Evolutionary conservation across 1,140 invertebrate species (phyloP).

Genomic region (Caerostris extrusa): DNA sequence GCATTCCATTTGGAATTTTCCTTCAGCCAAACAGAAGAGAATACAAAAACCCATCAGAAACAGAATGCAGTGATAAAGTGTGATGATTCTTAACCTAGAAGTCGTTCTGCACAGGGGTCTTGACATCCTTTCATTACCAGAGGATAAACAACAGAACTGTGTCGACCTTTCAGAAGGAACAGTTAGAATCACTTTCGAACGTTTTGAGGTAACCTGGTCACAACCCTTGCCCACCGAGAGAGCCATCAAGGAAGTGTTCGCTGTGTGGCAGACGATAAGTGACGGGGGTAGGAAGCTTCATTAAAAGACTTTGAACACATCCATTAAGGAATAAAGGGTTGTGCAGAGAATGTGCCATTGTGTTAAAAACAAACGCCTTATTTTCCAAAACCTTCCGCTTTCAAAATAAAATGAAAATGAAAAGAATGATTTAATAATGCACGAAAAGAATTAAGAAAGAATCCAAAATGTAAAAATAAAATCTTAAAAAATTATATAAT

Average conservation of each 20-base stretch:
- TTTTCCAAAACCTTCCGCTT: no score
- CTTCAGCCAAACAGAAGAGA: background rate
- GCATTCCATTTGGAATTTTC: background rate
- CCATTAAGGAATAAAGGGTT: background rate
- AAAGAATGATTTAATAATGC: no score
- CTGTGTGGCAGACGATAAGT: background rate
- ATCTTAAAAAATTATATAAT: no score
- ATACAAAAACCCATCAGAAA: background rate
- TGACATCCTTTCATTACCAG: slow-evolving; percentile 20
- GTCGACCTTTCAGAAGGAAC: slow-evolving; percentile 1
- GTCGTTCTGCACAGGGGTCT: background rate
- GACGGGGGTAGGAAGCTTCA: background rate
- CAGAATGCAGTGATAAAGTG: background rate
- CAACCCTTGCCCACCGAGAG: background rate
- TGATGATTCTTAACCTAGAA: slow-evolving; percentile 2
- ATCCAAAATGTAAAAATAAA: no score
- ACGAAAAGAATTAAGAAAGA: no score
- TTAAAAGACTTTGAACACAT: background rate
- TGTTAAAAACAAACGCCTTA: background rate
- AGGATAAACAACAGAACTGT: background rate
- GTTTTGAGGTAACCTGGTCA: slow-evolving; percentile 44
- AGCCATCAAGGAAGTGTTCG: background rate
- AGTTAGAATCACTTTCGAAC: background rate
- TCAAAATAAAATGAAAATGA: no score
- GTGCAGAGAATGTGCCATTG: background rate